Conservation (phyloP, 2,113 vertebrate species). For the Callospermophilus lateralis region DNA sequence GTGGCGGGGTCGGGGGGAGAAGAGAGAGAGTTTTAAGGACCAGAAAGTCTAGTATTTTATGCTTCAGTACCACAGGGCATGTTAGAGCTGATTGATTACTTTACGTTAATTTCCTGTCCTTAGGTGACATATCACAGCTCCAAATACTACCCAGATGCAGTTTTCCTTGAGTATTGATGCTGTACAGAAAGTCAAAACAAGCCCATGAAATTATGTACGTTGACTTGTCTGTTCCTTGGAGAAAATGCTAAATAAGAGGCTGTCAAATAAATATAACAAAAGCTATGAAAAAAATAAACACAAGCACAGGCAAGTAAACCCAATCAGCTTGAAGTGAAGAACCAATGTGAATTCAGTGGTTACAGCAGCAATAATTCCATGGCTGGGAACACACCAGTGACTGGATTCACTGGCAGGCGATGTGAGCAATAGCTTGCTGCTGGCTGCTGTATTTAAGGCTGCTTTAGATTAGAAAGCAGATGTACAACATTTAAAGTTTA, state of each 20-base stretch:
- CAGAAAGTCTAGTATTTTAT: not conserved
- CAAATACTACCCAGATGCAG: not conserved
- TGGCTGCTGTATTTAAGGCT: conserved; percentile 76
- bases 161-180: not conserved
- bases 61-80: not conserved
- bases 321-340: conserved; percentile 36
- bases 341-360: conserved; percentile 33
- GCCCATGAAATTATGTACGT: conserved; percentile 30
- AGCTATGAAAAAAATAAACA: conserved; percentile 73
- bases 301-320: conserved; percentile 55
- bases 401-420: conserved; percentile 75
- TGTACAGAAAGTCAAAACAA: not conserved
- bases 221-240: conserved; percentile 61
- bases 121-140: conserved; percentile 32
- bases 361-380: conserved; percentile 55
- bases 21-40: rapidly evolving
- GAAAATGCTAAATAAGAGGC: conserved; percentile 60
- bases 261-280: conserved; percentile 81
- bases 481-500: conserved; percentile 77
- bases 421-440: conserved; percentile 64
- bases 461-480: conserved; percentile 78
- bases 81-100: conserved; percentile 1
- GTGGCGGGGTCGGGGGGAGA: not conserved
- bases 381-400: conserved; percentile 31
- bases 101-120: conserved; percentile 54